phyloP scores from a whole-genome alignment of 2,888 invertebrate genomes.

The Micoletzkya japonica region DNA sequence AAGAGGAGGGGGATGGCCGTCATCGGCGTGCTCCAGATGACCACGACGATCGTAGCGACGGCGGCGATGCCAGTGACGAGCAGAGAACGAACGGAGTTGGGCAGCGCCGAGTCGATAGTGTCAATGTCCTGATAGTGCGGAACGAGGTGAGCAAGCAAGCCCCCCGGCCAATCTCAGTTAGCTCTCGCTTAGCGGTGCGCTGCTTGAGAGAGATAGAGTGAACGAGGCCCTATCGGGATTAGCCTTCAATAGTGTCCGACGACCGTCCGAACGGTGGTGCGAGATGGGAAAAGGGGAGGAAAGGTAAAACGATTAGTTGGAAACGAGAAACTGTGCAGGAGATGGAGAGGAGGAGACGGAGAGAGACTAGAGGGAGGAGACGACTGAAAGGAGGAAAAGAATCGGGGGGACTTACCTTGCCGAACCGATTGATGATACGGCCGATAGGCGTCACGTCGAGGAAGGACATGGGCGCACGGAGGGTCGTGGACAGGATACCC shows the following conservation, averaged over 20 bases:
- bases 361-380: not conserved
- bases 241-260: too few species aligned
- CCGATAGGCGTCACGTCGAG: slow-evolving; percentile 67
- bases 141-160: not conserved
- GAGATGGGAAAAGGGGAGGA: not conserved
- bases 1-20: slow-evolving; percentile 33
- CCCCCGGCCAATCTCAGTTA: too few species aligned
- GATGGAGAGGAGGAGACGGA: not conserved
- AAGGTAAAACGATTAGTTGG: not conserved
- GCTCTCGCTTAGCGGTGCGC: too few species aligned
- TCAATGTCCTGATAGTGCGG: slow-evolving; percentile 46
- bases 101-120: slow-evolving; percentile 45
- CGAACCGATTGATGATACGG: slow-evolving; percentile 66
- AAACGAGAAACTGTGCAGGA: not conserved
- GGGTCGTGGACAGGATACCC: slow-evolving; percentile 60
- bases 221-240: too few species aligned
- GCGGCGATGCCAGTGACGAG: slow-evolving; percentile 64
- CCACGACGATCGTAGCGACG: slow-evolving; percentile 57
- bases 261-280: too few species aligned
- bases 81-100: slow-evolving; percentile 57
- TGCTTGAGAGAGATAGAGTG: too few species aligned
- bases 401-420: slow-evolving; percentile 52
- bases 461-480: slow-evolving; percentile 65
- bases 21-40: slow-evolving; percentile 39
- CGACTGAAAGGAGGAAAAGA: not conserved